Evolutionary conservation across 2,888 invertebrate genomes (phyloP), one percentile per base, ranked within the genome.

Genomic region (Kuschelorhynchus macadamiae): DNA sequence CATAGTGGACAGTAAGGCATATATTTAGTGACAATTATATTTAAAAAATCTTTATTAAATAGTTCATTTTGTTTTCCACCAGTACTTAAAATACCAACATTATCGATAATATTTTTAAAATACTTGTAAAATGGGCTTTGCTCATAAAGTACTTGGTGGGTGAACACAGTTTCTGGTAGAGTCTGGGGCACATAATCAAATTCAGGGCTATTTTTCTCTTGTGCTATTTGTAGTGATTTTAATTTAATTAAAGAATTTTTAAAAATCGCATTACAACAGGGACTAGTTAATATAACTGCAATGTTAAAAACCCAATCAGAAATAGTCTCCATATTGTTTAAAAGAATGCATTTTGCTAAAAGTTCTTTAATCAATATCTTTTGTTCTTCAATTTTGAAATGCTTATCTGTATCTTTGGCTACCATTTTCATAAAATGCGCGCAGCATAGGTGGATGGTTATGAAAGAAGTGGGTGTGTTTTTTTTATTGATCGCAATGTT

Each of bases 381-480:
- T 17, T 53, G 42, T 8, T 32, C 11, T 1, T 44, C 2, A 36
- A 46, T 33, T 9, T 53, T 42, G 14, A 52, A 53, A n/a, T 12
- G 2, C 17, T 42, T 12, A 7, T 62, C 42, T 9, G 39, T 20
- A 42, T 62, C 52, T 44, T 52, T 52, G 1, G 42, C 21, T 14
- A 60, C 25, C 60, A 60, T 60, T 42, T 61, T 61, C 21, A 61
- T 52, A 25, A 52, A 41, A 30, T 62, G 62, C n/a, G 53, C 52
- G 16, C 46, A 44, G 36, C 62, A 62, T 14, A 62, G 30, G 33
- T 62, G 42, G 8, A 57, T 46, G 3, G 33, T 42, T 8, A 46
- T 17, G 11, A 57, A 46, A 9, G 25, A 25, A 25, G 25, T 25
- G 25, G 25, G 25, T 25, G 7, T 25, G 7, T 25, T 5, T 25